phyloP scores from a whole-genome alignment of 2,797 vertebrate species.

The Cryptoprocta ferox region DNA sequence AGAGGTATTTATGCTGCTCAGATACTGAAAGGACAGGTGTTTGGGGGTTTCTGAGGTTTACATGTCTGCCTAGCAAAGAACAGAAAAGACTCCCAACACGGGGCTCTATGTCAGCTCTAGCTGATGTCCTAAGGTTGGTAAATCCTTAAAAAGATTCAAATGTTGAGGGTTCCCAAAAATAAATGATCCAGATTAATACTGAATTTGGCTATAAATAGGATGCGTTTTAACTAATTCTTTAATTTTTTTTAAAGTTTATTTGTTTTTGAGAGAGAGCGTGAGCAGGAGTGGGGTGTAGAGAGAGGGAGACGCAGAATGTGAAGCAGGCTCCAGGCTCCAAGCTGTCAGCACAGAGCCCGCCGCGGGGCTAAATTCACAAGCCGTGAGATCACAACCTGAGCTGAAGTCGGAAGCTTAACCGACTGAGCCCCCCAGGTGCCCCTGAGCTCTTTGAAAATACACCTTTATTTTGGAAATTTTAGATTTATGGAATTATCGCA shows the following conservation, averaged over 20 bases:
- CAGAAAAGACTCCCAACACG: neutral
- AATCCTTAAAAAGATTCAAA: neutral
- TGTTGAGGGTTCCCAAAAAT: neutral
- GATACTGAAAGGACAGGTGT: neutral
- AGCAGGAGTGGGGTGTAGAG: no score
- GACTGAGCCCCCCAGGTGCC: no score
- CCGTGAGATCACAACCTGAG: no score
- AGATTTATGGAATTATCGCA: neutral
- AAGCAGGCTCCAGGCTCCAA: no score
- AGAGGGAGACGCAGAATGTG: no score
- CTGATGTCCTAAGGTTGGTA: neutral
- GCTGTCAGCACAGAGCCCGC: no score
- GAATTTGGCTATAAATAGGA: neutral
- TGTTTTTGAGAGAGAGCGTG: no score
- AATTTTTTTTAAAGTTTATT: no score
- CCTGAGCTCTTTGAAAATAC: neutral
- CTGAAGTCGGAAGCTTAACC: no score
- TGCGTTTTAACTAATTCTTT: neutral
- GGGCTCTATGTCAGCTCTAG: neutral
- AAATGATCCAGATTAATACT: neutral
- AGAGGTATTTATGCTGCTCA: neutral
- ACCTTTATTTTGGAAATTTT: neutral
- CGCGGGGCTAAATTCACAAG: no score
- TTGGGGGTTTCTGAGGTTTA: neutral
- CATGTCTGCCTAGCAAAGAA: neutral